Evolutionary conservation across 2,888 invertebrate species (phyloP), one percentile per base, ranked within the genome.

Genomic region (Allygus modestus): DNA sequence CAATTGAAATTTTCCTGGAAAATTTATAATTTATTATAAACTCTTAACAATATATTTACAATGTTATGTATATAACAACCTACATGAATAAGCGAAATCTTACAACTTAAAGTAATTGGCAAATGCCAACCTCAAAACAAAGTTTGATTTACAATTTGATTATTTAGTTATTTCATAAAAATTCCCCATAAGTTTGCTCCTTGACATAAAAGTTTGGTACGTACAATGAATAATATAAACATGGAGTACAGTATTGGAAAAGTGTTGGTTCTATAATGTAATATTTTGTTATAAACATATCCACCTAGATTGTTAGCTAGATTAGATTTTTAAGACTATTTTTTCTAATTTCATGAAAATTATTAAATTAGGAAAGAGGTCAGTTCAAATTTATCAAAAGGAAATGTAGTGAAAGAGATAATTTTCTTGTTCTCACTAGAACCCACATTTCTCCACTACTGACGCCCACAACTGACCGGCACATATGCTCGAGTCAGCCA

Each of bases 21-120:
- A 79, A 79, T 79, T 31, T 79, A 58, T 79, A 51, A 79, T 79
- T 79, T 79, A 79, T 79, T 79, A 79, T 79, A 79, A 79, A 79
- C 51, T 28, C 79, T 79, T 79, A 79, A 79, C 79, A 79, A 79
- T 79, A 58, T 58, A 79, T 58, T 54, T 58, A 58, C 37, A 33
- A 23, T 58, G 58, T 79, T 28, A 54, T 79, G 26, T 77, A 79
- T 79, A 79, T 79, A 79, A 79, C 79, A 79, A 79, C 58, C 79
- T 79, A 79, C 79, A 79, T 79, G 77, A 77, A 77, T 79, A 58
- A 79, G 58, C 58, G 11, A 37, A 79, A 79, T 15, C 58, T 33
- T 37, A 79, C 58, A 79, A 37, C 58, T 54, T 37, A 37, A 5
- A 77, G 26, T 51, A 17, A 58, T 15, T 58, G 58, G 51, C 79